These are phyloP conservation scores for Datnioides undecimradiatus DNA, from an alignment of 2,113 vertebrate species.

Conservation along the genomic window DNA sequence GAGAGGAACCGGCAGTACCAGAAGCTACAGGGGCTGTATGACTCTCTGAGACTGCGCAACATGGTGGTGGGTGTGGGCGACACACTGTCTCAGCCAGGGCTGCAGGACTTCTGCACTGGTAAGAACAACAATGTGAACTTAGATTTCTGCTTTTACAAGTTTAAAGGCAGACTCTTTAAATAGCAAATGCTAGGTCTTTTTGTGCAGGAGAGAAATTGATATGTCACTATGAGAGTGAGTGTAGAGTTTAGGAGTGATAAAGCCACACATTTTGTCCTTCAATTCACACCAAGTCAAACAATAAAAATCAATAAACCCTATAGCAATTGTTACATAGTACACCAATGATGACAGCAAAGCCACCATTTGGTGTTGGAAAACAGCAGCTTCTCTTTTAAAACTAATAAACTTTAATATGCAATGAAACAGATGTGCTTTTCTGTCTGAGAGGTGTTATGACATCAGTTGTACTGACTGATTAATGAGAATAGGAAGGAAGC, in stretches of 20 bases:
- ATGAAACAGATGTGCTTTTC: background rate
- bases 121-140: background rate
- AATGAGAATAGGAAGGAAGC: conserved; percentile 46
- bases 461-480: conserved; percentile 18
- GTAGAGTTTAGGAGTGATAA: background rate
- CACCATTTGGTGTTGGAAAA: background rate
- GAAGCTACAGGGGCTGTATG: conserved; percentile 91
- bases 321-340: background rate
- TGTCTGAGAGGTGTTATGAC: background rate
- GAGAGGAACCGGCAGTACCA: conserved; percentile 92
- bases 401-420: background rate
- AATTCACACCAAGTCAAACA: background rate
- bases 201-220: background rate
- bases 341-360: background rate
- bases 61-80: conserved; percentile 82
- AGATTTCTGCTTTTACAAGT: background rate
- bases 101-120: conserved; percentile 64
- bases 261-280: background rate
- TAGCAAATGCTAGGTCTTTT: background rate
- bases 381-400: background rate
- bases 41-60: conserved; percentile 88
- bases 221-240: background rate
- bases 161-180: background rate
- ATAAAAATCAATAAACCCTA: too few species aligned
- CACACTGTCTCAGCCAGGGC: conserved; percentile 6